phyloP scores from a whole-genome alignment of 2,888 invertebrate species.

The Tetragonula carbonaria region DNA sequence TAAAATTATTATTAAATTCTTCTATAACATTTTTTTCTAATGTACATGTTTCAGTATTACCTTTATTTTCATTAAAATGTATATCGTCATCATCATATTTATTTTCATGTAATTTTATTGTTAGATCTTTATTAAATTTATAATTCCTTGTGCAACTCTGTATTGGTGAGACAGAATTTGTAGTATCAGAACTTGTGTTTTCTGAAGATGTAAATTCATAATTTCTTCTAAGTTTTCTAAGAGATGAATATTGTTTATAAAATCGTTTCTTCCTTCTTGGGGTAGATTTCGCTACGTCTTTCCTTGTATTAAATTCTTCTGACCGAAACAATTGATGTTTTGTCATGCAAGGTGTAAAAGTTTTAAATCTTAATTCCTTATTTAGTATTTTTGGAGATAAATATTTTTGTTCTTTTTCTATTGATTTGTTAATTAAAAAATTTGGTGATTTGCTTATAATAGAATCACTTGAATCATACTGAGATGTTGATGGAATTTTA shows the following conservation, averaged over 20 bases:
- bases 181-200: constrained; percentile 44
- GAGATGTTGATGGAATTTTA: constrained; percentile 23
- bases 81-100: constrained; percentile 72
- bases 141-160: neutral
- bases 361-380: constrained; percentile 23
- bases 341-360: constrained; percentile 38
- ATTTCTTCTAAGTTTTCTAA: constrained; percentile 31
- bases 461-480: constrained; percentile 26
- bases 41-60: neutral
- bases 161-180: constrained; percentile 46
- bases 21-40: neutral
- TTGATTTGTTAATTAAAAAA: constrained; percentile 47
- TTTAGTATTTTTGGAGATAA: constrained; percentile 34
- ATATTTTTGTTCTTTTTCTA: constrained; percentile 11
- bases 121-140: constrained; percentile 40
- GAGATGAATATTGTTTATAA: constrained; percentile 27
- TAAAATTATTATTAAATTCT: constrained; percentile 18
- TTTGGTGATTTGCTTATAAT: constrained; percentile 80
- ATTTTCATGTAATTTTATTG: constrained; percentile 70
- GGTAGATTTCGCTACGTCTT: constrained; percentile 58
- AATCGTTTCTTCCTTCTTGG: constrained; percentile 58
- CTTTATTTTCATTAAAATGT: constrained; percentile 1
- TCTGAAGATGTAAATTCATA: constrained; percentile 23
- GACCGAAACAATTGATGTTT: constrained; percentile 26
- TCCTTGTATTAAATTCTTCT: constrained; percentile 36